phyloP scores from a whole-genome alignment of 2,113 vertebrate species.

The Galeopterus variegatus region DNA sequence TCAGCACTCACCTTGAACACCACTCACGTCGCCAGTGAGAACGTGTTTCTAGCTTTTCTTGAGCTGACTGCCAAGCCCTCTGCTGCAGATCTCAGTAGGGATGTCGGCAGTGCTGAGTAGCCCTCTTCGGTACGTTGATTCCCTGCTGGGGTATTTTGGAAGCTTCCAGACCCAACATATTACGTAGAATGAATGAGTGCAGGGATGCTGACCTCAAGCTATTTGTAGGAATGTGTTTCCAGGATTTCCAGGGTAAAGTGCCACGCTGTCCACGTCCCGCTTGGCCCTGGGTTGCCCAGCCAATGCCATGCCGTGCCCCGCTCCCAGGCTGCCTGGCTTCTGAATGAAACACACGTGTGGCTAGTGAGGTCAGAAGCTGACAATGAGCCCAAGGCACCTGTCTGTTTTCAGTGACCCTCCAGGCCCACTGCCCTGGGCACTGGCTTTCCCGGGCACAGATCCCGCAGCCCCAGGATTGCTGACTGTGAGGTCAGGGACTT shows the following conservation, averaged over 20 bases:
- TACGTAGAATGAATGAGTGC: fast-evolving
- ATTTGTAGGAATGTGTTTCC: neutral
- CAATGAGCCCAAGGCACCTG: neutral
- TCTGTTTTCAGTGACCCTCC: neutral
- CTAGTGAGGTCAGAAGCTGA: neutral
- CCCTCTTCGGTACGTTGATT: neutral
- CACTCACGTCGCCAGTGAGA: neutral
- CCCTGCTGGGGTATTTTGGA: neutral
- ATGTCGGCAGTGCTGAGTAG: too few species aligned
- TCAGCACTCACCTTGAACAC: neutral
- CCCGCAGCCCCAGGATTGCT: neutral
- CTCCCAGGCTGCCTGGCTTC: neutral
- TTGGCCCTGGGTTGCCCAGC: neutral
- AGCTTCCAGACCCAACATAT: neutral
- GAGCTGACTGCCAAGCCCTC: neutral
- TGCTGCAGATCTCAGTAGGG: neutral
- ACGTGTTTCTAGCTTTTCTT: neutral
- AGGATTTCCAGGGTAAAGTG: neutral
- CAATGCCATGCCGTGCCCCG: neutral
- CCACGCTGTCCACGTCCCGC: fast-evolving
- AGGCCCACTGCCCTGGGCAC: neutral
- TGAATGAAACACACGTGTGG: neutral
- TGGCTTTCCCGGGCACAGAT: neutral
- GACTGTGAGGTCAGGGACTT: neutral
- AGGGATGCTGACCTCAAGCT: neutral